Evolutionary conservation across 1,140 invertebrate genomes (phyloP), one percentile per base, ranked within the genome.

Genomic region (Drosophila pallidifrons): DNA sequence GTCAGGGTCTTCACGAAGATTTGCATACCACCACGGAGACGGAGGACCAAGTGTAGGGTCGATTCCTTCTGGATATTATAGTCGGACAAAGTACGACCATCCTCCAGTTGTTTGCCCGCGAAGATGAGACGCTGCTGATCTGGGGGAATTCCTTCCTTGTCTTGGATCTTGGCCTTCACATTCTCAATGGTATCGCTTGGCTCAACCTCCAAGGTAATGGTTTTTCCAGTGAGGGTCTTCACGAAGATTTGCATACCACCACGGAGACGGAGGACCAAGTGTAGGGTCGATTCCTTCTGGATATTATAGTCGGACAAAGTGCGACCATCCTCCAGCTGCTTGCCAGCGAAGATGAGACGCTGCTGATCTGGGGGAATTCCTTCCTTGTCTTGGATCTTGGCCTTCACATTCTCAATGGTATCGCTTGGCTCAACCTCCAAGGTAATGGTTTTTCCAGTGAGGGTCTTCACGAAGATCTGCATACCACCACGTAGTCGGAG

Each of bases 151-250:
- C 92, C 95, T 93, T 93, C 93, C 68, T 96, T 96, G 72, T 96
- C 95, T 76, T 96, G 95, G 67, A 96, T 96, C 75, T 96, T 96
- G 1, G 95, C 95, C 63, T 96, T 96, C 0, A 96, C 95, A 91
- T 96, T 96, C 79, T 96, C 95, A 87, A 96, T 96, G 0, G 96
- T 95, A 72, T 96, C 96, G 43, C 94, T 95, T 1, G 95, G 93
- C 77, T 96, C 95, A 1, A 96, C 95, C 78, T 96, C 96, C 15
- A 97, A 79, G 57, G 97, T 98, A 93, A 98, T 98, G 93, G 97
- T 98, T 93, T 98, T 98, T 46, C 97, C 97, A 75, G 97, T 98
- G 46, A 98, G 94, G 77, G 97, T 98, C 93, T 98, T 98, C 5
- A 98, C 97, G 93, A 97, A 97, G 90, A 96, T 97, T 93, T 94